A percentile compares a stretch with the other conserved stretches of the same genome.
Conservation (phyloP, 2,113 vertebrate species). For the Axis porcinus region DNA sequence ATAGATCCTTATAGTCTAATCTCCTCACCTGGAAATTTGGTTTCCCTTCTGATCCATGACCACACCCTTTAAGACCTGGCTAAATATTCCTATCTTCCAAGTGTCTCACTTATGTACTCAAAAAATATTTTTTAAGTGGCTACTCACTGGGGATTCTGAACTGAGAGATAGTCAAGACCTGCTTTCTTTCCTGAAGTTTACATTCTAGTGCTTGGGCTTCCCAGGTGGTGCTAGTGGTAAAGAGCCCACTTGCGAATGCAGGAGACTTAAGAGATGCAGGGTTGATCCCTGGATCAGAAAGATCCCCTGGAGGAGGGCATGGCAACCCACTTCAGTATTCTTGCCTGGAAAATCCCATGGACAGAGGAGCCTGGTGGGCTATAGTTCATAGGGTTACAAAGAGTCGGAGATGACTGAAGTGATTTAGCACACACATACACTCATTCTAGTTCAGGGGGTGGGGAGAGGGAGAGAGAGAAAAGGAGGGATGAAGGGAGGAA, state of each 20-base stretch:
- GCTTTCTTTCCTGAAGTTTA: neutral
- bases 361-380: neutral
- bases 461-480: neutral
- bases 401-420: neutral
- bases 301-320: neutral
- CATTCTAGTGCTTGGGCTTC: neutral
- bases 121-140: neutral
- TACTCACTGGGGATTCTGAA: neutral
- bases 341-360: neutral
- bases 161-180: neutral
- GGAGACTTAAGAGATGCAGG: neutral
- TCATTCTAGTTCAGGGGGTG: neutral
- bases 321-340: neutral
- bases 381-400: neutral
- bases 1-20: neutral
- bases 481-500: fast-evolving
- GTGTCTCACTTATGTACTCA: neutral
- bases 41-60: neutral
- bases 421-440: neutral
- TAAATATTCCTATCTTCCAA: neutral
- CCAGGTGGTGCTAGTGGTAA: neutral
- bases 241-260: neutral
- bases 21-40: neutral
- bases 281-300: neutral
- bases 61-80: neutral